Evolutionary conservation across 2,797 vertebrate species (phyloP), one percentile per base, ranked within the genome.

Genomic region (Trachurus trachurus): DNA sequence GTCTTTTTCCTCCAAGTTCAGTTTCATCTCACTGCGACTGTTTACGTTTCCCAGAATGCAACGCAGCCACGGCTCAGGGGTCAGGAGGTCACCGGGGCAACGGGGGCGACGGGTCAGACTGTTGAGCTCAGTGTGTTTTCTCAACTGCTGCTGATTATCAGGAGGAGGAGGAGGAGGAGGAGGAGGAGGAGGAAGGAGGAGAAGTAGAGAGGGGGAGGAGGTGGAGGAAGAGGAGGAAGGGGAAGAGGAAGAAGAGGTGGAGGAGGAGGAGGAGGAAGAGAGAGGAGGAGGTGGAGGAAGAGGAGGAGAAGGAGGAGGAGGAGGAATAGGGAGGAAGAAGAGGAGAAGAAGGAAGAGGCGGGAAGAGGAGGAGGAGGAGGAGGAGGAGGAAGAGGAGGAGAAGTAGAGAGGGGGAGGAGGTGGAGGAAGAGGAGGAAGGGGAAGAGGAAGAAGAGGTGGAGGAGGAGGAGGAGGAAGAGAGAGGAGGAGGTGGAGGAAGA

Each of bases 91-190:
- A 52, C 16, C 29, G 31, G 61, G 68, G 69, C 64, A 5, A 16
- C 61, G 1, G 26, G 26, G 26, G 26, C 26, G 34, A n/a, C 31
- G 54, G 54, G 29, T 12, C 37, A 19, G 61, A 12, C 26, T 34
- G 29, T 9, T 9, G 29, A 53, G 34, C 52, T 5, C 5, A 1
- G 13, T 11, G 56, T 78, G 71, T 82, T 75, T 83, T 72, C 63
- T 75, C 81, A 82, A 64, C 80, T 82, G 75, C 71, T 61, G 70
- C 53, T 73, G 69, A 34, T 70, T 61, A 77, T 57, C 44, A 63
- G 63, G 63, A 64, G 31, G 4, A 47, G 13, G 45, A 47, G 16
- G 45, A 47, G 2, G 45, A 47, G 45, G 42, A 44, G 13, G 39
- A 40, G 9, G 39, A 39, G 39, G 39, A 39, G 39, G 39, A 39